A percentile compares a stretch with the other conserved stretches of the same genome.
Evolutionary conservation across 1,140 invertebrate genomes (phyloP).

Genomic region (Neotoxoptera formosana): DNA sequence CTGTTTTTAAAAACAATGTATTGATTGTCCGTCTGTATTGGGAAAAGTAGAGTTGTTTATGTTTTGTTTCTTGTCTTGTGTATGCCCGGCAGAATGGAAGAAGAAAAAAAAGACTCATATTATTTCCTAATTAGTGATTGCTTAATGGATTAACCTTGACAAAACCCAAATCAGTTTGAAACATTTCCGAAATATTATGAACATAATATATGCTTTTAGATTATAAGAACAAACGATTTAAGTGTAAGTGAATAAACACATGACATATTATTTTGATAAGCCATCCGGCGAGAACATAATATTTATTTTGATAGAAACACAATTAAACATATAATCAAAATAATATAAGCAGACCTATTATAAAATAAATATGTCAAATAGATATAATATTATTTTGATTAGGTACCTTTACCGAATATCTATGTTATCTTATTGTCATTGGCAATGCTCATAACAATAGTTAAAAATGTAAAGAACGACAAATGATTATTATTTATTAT

Average conservation of each 20-base stretch:
- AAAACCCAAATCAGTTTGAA: background rate
- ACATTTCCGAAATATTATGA: background rate
- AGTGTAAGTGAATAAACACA: background rate
- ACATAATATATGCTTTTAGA: background rate
- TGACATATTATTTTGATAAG: background rate
- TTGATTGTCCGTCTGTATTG: too few species aligned
- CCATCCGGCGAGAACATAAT: background rate
- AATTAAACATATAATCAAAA: too few species aligned
- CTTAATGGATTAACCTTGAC: background rate
- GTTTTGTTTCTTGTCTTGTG: too few species aligned
- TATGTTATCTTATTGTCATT: background rate
- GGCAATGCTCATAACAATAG: background rate
- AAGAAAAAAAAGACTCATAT: background rate
- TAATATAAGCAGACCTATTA: too few species aligned
- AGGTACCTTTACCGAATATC: background rate
- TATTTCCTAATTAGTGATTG: background rate
- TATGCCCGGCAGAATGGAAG: background rate
- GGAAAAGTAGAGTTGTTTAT: too few species aligned
- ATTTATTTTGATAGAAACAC: too few species aligned
- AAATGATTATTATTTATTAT: conserved; percentile 2
- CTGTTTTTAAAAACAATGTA: too few species aligned
- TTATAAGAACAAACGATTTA: background rate
- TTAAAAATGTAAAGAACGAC: background rate
- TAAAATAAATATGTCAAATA: background rate
- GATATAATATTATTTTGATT: too few species aligned